phyloP scores from a whole-genome alignment of 2,797 vertebrate species.

The Peromyscus eremicus region DNA sequence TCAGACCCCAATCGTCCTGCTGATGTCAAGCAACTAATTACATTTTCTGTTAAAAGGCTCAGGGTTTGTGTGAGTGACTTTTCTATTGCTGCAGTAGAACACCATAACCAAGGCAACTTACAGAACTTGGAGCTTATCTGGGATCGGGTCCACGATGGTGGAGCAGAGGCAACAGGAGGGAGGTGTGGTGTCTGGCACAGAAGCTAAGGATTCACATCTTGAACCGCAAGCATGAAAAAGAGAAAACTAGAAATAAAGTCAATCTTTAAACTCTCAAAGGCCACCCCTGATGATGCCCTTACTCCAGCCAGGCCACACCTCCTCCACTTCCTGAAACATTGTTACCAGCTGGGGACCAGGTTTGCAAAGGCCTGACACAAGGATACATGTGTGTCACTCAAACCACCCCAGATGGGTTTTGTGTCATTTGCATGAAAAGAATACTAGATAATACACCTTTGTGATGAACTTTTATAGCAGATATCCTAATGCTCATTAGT shows the following conservation, averaged over 20 bases:
- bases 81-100: background rate
- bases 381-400: background rate
- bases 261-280: background rate
- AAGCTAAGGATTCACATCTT: background rate
- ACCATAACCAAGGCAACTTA: background rate
- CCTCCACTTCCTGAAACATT: background rate
- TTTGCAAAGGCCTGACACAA: background rate
- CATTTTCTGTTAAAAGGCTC: background rate
- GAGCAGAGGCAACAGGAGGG: background rate
- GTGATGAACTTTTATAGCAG: background rate
- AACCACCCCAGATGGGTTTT: background rate
- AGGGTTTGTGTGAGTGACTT: background rate
- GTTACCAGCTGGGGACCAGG: background rate
- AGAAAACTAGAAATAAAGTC: background rate
- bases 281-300: background rate
- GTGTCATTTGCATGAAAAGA: background rate
- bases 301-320: too few species aligned
- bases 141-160: background rate
- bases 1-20: background rate
- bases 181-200: background rate
- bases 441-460: background rate
- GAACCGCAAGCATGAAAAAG: background rate
- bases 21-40: background rate
- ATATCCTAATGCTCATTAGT: background rate
- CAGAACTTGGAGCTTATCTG: background rate